phyloP scores from a whole-genome alignment of 2,888 invertebrate genomes.

The Apeira syringaria region DNA sequence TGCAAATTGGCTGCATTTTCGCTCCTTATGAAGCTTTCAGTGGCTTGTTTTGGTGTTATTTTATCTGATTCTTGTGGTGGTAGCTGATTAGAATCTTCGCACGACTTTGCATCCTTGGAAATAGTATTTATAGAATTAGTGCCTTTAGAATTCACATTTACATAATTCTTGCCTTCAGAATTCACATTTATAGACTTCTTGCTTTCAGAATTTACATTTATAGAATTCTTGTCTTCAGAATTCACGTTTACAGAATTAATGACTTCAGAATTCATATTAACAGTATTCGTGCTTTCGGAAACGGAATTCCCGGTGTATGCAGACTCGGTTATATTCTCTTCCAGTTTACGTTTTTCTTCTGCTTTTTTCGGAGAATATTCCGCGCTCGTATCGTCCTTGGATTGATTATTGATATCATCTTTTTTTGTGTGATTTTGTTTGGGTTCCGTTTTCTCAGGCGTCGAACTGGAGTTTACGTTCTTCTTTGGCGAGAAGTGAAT shows the following conservation, averaged over 20 bases:
- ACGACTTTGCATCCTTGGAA: constrained; percentile 7
- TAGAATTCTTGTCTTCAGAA: no score
- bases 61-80: constrained; percentile 4
- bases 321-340: constrained; percentile 6
- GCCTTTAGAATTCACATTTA: no score
- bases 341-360: constrained; percentile 11
- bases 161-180: no score
- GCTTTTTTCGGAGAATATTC: constrained; percentile 1
- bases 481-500: constrained; percentile 26
- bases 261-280: constrained; percentile 3
- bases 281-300: constrained; percentile 10
- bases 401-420: background rate
- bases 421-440: background rate
- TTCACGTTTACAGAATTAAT: no score
- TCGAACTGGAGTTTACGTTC: constrained; percentile 32
- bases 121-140: background rate
- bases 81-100: constrained; percentile 12
- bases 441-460: constrained; percentile 35
- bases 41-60: constrained; percentile 35
- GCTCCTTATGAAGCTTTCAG: constrained; percentile 42
- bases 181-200: no score
- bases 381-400: constrained; percentile 3
- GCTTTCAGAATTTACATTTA: no score
- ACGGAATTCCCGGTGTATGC: constrained; percentile 8
- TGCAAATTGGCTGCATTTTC: constrained; percentile 36